These are phyloP conservation scores for Hymenochirus boettgeri DNA, from an alignment of 2,113 vertebrate species.

Conservation along the genomic window DNA sequence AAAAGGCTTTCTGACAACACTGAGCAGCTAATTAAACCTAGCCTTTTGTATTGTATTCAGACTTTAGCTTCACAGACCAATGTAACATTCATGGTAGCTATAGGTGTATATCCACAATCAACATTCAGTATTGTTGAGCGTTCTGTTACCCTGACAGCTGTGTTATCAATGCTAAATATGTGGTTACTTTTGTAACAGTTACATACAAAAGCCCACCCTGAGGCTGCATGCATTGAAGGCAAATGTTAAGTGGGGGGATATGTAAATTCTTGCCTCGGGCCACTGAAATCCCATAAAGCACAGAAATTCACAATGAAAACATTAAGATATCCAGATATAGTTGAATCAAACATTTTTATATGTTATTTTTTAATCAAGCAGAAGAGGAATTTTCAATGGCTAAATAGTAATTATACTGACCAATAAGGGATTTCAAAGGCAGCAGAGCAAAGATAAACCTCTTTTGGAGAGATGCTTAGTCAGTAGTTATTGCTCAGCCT, in stretches of 20 bases:
- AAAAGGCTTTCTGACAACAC: too few relatives aligned
- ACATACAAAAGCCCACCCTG: constrained; percentile 34
- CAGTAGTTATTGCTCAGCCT: too few relatives aligned
- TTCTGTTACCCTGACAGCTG: constrained; percentile 30
- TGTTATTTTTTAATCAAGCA: too few relatives aligned
- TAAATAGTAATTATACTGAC: too few relatives aligned
- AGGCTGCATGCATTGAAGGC: constrained; percentile 16
- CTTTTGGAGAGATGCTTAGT: too few relatives aligned
- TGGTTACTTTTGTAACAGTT: constrained; percentile 25
- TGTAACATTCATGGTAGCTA: constrained; percentile 15
- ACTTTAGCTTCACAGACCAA: neutral
- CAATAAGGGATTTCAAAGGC: too few relatives aligned
- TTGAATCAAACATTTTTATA: too few relatives aligned
- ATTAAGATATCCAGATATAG: too few relatives aligned
- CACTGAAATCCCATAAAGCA: constrained; percentile 15
- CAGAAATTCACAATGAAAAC: too few relatives aligned
- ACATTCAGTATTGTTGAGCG: neutral
- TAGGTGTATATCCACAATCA: constrained; percentile 7
- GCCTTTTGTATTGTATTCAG: constrained; percentile 1
- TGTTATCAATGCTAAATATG: constrained; percentile 28
- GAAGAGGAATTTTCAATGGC: too few relatives aligned
- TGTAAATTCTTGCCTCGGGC: constrained; percentile 38
- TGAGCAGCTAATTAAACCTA: too few relatives aligned
- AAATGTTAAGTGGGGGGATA: constrained; percentile 30
- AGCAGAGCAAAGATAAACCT: too few relatives aligned